phyloP scores from a whole-genome alignment of 2,797 vertebrate species.

The Chaetodon trifasciatus region DNA sequence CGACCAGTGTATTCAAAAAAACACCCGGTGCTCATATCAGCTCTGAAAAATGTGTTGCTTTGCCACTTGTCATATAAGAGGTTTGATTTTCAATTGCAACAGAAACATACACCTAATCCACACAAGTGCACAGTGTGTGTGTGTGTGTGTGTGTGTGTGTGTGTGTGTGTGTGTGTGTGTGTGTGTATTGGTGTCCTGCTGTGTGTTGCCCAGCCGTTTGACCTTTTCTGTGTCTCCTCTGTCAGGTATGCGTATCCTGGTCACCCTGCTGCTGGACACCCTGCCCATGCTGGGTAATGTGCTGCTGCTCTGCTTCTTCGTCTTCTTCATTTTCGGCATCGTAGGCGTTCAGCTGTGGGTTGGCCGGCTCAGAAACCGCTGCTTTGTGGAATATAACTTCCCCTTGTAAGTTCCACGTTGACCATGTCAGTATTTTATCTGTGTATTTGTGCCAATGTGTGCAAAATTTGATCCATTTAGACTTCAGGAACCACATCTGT shows the following conservation, averaged over 20 bases:
- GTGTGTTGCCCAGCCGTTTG: conserved; percentile 18
- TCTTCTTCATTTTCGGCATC: conserved; percentile 99
- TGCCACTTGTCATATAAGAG: background rate
- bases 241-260: conserved; percentile 98
- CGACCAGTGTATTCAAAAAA: background rate
- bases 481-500: background rate
- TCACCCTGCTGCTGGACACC: conserved; percentile 97
- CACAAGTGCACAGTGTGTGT: background rate
- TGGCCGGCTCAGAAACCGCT: conserved; percentile 91
- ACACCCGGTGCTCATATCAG: background rate
- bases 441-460: background rate
- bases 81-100: background rate
- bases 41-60: background rate
- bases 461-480: background rate
- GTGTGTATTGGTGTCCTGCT: background rate
- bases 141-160: background rate
- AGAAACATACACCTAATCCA: background rate
- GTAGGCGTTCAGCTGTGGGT: conserved; percentile 98
- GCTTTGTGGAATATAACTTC: conserved; percentile 93
- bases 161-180: background rate
- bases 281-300: conserved; percentile 98
- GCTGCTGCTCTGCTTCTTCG: conserved; percentile 97
- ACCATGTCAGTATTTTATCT: background rate
- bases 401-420: conserved; percentile 90
- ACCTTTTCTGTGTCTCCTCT: conserved; percentile 28